Evolutionary conservation across 1,140 invertebrate genomes (phyloP).

Genomic region (Pararge aegeria): DNA sequence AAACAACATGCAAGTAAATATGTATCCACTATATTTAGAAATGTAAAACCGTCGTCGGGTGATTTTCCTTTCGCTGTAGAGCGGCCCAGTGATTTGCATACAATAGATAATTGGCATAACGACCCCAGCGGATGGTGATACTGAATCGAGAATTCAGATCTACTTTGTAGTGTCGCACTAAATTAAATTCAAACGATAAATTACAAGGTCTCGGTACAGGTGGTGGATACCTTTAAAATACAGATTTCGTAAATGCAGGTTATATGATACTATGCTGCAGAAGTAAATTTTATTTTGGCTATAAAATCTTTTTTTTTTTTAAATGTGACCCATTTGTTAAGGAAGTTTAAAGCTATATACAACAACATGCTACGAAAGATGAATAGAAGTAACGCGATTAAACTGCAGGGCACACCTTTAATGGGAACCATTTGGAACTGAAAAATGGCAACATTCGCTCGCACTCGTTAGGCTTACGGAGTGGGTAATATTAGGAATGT

Average conservation of each 20-base stretch:
- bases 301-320: no score
- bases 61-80: constrained; percentile 16
- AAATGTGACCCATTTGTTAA: no score
- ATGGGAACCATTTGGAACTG: no score
- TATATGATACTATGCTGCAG: not conserved
- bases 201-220: constrained; percentile 21
- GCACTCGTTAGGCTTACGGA: no score
- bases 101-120: constrained; percentile 32
- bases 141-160: constrained; percentile 20
- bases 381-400: no score
- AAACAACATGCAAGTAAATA: not conserved
- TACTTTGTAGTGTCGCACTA: constrained; percentile 12
- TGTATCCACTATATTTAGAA: constrained; percentile 1
- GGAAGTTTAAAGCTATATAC: no score
- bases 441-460: no score
- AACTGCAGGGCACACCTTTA: no score
- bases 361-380: no score
- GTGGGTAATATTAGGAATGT: no score
- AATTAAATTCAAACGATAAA: constrained; percentile 24
- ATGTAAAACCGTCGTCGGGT: constrained; percentile 13
- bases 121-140: constrained; percentile 20
- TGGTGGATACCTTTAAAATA: constrained; percentile 21
- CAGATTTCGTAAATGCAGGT: not conserved
- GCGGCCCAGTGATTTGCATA: constrained; percentile 23
- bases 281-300: no score